phyloP scores from a whole-genome alignment of 2,888 invertebrate species.

The Antheraea assamensis region DNA sequence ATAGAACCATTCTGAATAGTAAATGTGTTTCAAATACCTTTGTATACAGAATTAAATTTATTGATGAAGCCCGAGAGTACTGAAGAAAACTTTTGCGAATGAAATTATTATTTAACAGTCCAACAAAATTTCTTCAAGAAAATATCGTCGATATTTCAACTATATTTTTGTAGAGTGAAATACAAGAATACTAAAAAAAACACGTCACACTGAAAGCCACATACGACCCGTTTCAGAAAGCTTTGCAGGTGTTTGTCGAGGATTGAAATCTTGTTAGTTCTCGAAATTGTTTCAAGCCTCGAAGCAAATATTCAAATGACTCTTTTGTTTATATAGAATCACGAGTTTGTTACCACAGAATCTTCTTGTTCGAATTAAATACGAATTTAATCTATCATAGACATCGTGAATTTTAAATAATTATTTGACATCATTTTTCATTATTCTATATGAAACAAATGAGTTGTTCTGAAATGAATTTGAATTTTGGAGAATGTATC shows the following conservation, averaged over 20 bases:
- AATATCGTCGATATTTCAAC: constrained; percentile 33
- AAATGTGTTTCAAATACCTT: background rate
- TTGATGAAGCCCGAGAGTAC: background rate
- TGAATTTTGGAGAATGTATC: background rate
- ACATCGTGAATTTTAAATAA: background rate
- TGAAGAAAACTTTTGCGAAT: background rate
- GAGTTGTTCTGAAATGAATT: background rate
- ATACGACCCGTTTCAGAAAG: constrained; percentile 33
- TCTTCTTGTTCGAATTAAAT: background rate
- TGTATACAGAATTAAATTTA: background rate
- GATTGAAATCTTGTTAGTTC: constrained; percentile 38
- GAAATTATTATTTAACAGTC: background rate
- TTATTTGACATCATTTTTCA: background rate
- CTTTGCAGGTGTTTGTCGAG: constrained; percentile 41
- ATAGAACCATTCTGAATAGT: background rate
- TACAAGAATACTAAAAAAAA: background rate
- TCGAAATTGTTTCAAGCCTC: constrained; percentile 26
- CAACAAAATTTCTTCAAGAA: background rate
- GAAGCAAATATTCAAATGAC: constrained; percentile 10
- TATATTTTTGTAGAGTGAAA: background rate
- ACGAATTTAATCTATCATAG: background rate
- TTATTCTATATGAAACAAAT: background rate
- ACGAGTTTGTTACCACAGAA: background rate
- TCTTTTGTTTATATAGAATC: background rate
- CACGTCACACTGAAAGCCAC: constrained; percentile 25